phyloP scores from a whole-genome alignment of 2,888 invertebrate species.

The Cosmopolites sordidus region DNA sequence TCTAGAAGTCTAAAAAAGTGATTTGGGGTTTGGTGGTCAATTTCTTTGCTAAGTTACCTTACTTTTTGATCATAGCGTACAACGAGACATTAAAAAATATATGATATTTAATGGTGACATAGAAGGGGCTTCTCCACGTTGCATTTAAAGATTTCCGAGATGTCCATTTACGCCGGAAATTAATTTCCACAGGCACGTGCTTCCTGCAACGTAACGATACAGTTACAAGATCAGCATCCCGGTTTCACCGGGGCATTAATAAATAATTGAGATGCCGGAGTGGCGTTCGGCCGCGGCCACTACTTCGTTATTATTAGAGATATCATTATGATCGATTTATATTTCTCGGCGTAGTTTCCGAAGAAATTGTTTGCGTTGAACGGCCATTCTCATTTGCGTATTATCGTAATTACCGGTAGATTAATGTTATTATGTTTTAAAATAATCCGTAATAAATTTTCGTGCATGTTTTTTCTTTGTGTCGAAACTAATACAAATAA shows the following conservation, averaged over 20 bases:
- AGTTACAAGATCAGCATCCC: conserved; percentile 12
- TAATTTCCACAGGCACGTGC: conserved; percentile 20
- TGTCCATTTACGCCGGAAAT: neutral
- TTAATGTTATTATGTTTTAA: conserved; percentile 1
- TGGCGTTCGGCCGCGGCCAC: conserved; percentile 2
- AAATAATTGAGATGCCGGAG: conserved; percentile 24
- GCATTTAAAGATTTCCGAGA: too few relatives aligned
- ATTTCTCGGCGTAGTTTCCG: neutral
- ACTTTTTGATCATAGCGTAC: too few relatives aligned
- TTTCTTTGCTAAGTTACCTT: too few relatives aligned
- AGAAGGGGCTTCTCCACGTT: too few relatives aligned
- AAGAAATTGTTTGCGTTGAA: neutral
- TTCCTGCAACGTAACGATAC: conserved; percentile 12
- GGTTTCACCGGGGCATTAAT: conserved; percentile 15
- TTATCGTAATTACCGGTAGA: conserved; percentile 1
- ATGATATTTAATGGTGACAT: too few relatives aligned
- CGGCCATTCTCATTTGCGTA: neutral
- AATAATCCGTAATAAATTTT: conserved; percentile 1
- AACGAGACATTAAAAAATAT: too few relatives aligned
- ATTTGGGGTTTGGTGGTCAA: too few relatives aligned
- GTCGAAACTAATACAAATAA: conserved; percentile 1
- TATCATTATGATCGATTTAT: conserved; percentile 2
- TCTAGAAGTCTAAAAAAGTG: too few relatives aligned
- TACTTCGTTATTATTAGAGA: neutral
- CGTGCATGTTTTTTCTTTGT: neutral